Percentiles rank a stretch among this genome's conserved stretches.
Evolutionary conservation across 2,797 vertebrate genomes (phyloP).

Genomic region (Denticeps clupeoides): DNA sequence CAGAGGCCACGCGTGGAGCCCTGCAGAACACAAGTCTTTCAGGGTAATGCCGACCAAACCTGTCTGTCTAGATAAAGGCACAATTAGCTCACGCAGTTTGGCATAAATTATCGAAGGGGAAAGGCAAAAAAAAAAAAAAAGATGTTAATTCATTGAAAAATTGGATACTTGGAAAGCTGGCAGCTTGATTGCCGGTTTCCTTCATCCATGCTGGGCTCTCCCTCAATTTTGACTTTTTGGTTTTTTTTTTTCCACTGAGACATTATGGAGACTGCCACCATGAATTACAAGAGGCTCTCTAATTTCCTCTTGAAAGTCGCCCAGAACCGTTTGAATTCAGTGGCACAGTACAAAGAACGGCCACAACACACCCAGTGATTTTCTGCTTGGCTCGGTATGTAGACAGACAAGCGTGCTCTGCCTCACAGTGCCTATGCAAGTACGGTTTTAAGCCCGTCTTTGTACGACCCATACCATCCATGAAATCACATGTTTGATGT

Average conservation of each 20-base stretch:
- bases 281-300: conserved; percentile 19
- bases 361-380: conserved; percentile 22
- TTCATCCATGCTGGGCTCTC: conserved; percentile 8
- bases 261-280: conserved; percentile 17
- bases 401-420: background rate
- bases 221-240: conserved; percentile 7
- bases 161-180: conserved; percentile 10
- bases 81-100: conserved; percentile 9
- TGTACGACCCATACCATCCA: too few relatives aligned
- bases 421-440: background rate
- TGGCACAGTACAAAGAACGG: conserved; percentile 10
- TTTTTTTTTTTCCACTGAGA: conserved; percentile 7
- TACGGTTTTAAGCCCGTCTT: background rate
- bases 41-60: conserved; percentile 12
- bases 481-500: too few relatives aligned
- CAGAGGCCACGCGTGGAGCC: conserved; percentile 17
- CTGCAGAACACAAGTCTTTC: conserved; percentile 6
- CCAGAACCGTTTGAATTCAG: conserved; percentile 14
- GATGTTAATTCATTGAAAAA: too few relatives aligned
- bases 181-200: conserved; percentile 19
- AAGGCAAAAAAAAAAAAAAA: background rate
- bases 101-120: conserved; percentile 5
- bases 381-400: conserved; percentile 16
- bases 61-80: conserved; percentile 7
- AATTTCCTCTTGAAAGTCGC: conserved; percentile 12